phyloP scores from a whole-genome alignment of 2,888 invertebrate genomes.

The Tipula unca region DNA sequence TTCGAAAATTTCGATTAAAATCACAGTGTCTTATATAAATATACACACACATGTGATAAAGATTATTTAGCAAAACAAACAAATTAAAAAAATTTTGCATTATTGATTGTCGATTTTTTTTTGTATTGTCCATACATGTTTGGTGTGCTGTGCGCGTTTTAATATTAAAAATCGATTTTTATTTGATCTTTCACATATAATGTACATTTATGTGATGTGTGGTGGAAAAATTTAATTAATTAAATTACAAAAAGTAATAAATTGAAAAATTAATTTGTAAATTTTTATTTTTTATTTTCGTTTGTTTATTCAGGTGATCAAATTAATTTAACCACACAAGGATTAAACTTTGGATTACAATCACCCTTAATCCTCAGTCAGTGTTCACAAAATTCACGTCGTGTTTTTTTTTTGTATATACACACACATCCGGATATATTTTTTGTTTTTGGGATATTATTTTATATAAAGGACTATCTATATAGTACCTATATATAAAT shows the following conservation, averaged over 20 bases:
- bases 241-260: neutral
- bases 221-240: neutral
- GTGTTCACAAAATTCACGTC: neutral
- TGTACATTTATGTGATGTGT: neutral
- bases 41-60: neutral
- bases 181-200: neutral
- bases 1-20: neutral
- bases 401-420: neutral
- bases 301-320: neutral
- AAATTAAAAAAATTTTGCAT: neutral
- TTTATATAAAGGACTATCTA: neutral
- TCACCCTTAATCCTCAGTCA: neutral
- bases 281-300: neutral
- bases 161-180: neutral
- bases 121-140: neutral
- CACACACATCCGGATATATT: neutral
- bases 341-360: conserved; percentile 16
- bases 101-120: neutral
- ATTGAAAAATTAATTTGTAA: neutral
- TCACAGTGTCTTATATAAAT: neutral
- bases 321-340: conserved; percentile 15
- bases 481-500: neutral
- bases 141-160: neutral
- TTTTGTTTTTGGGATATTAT: neutral
- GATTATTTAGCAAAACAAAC: neutral